phyloP scores from a whole-genome alignment of 2,888 invertebrate species.

The Philaethria dido region DNA sequence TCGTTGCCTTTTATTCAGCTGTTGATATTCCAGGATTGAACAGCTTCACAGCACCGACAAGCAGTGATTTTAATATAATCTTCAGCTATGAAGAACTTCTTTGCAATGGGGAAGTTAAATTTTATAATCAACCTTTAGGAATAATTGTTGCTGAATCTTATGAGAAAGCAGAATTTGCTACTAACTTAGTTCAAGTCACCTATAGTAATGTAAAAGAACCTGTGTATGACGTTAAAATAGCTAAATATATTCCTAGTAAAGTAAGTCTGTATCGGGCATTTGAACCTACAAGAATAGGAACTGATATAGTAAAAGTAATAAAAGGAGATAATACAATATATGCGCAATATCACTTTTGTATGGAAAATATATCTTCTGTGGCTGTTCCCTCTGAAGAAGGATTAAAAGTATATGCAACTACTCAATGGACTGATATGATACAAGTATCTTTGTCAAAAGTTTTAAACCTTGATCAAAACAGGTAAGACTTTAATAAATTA shows the following conservation, averaged over 20 bases:
- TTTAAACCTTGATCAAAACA: constrained; percentile 77
- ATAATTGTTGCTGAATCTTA: constrained; percentile 84
- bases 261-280: constrained; percentile 44
- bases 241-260: constrained; percentile 51
- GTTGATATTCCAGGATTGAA: constrained; percentile 86
- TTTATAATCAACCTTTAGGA: constrained; percentile 86
- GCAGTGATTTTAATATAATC: constrained; percentile 35
- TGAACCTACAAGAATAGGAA: constrained; percentile 50
- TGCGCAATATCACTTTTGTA: constrained; percentile 86
- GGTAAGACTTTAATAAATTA: constrained; percentile 59
- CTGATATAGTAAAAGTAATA: constrained; percentile 54
- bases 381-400: constrained; percentile 86
- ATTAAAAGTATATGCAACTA: constrained; percentile 81
- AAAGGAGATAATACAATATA: constrained; percentile 60
- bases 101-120: constrained; percentile 79
- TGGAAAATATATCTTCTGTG: constrained; percentile 86
- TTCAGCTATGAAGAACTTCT: constrained; percentile 68
- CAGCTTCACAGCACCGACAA: constrained; percentile 60
- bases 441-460: constrained; percentile 78
- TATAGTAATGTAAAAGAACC: constrained; percentile 70
- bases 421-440: constrained; percentile 80
- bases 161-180: constrained; percentile 77
- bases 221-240: constrained; percentile 53
- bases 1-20: constrained; percentile 83
- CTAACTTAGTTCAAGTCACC: constrained; percentile 77